Base-by-base conservation (phyloP, 2,888 invertebrate species). In the Caradrina kadenii region DNA sequence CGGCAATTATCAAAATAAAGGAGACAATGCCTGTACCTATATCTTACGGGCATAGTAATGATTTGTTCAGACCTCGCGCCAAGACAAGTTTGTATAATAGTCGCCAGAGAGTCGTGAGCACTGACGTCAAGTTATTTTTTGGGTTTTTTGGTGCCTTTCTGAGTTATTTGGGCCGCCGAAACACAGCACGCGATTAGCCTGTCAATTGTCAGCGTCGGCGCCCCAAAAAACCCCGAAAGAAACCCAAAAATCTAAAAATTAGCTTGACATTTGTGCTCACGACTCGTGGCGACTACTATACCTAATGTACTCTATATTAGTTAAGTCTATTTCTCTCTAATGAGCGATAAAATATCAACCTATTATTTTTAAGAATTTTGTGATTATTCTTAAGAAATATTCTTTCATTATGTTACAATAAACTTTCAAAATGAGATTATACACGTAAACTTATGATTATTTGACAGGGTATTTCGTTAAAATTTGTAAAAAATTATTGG, bases 361-460 rank as follows among this genome's bases (percentile, higher is more conserved):
- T 74, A 70, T 49, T 74, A 56, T 39, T 64, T 21, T 45, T 66
- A 66, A 71, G 35, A 15, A 13, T 35, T 54, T 68, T 50, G 54
- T 59, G 42, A 76, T 54, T 76, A 72, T 45, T 68, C 2, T 7
- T 58, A 58, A 11, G 39, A 67, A 26, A 53, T 45, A 68, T 59
- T 59, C 0, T 52, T 74, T 35, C n/a, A 13, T 35, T 21, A 42
- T 49, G 15, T 49, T 75, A 19, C 26, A 8, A 21, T 53, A 54
- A 53, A 42, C 8, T 54, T 31, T 13, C 54, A 42, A 76, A 54
- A 59, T 58, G 76, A 67, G 31, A 58, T 66, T 53, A 58, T 56
- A 26, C 50, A 53, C 65, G 17, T 53, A 58, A 35, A 17, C 3
- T 8, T 55, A 45, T n/a, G n/a, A 17, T 15, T 31, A 49, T 17